Percentiles rank a stretch among this genome's conserved stretches.
Conservation (phyloP, 2,888 invertebrate genomes). For the Netelia virgata region DNA sequence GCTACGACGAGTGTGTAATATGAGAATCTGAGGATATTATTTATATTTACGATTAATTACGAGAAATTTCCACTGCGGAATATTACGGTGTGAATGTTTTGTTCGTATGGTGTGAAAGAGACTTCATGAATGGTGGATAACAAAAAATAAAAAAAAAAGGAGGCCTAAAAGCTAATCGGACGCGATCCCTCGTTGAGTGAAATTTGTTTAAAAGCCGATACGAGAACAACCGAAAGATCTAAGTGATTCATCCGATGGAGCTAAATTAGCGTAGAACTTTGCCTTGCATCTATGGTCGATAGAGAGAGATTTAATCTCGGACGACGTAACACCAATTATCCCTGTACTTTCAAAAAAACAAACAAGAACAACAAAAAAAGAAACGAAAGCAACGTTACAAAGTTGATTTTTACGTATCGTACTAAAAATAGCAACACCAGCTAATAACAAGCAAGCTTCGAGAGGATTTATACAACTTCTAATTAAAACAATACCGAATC, state of each 20-base stretch:
- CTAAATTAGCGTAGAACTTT: slow-evolving; percentile 49
- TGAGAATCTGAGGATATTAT: slow-evolving; percentile 55
- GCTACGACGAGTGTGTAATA: slow-evolving; percentile 36
- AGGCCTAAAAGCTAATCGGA: slow-evolving; percentile 61
- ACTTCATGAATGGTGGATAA: slow-evolving; percentile 32
- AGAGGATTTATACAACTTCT: slow-evolving; percentile 66
- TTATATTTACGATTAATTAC: slow-evolving; percentile 53
- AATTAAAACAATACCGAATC: slow-evolving; percentile 32
- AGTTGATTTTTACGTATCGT: slow-evolving; percentile 27
- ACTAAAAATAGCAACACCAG: slow-evolving; percentile 60
- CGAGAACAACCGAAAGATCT: slow-evolving; percentile 34
- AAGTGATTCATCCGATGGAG: slow-evolving; percentile 56
- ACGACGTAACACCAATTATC: slow-evolving; percentile 48
- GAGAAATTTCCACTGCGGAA: slow-evolving; percentile 45
- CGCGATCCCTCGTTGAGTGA: slow-evolving; percentile 21
- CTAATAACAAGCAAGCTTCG: slow-evolving; percentile 43
- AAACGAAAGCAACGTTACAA: neutral
- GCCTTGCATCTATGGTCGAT: slow-evolving; percentile 46
- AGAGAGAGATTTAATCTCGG: slow-evolving; percentile 22
- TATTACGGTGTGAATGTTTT: slow-evolving; percentile 13
- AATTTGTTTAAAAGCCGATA: slow-evolving; percentile 39
- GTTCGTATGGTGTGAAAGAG: slow-evolving; percentile 13
- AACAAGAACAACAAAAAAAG: slow-evolving; percentile 11
- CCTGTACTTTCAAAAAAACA: slow-evolving; percentile 13
- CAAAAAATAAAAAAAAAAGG: slow-evolving; percentile 27